These are phyloP conservation scores for Penaeus japonicus DNA, from an alignment of 1,140 invertebrate genomes.

Conservation along the genomic window DNA sequence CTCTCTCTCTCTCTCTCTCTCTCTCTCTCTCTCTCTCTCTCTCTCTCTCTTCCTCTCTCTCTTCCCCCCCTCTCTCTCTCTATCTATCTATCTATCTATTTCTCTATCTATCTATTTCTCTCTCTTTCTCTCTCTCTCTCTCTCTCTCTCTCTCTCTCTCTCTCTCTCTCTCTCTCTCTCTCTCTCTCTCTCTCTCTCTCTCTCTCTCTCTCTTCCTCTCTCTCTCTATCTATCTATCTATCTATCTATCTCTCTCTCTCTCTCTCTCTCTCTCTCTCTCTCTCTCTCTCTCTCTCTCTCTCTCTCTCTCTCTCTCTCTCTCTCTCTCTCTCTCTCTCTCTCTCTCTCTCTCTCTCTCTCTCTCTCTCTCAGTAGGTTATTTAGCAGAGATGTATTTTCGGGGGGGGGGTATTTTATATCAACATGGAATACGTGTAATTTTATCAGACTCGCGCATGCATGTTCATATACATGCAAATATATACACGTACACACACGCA, in stretches of 20 bases:
- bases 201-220: background rate
- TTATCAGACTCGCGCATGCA: no score
- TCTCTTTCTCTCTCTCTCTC: background rate
- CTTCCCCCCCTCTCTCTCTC: background rate
- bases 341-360: no score
- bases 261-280: background rate
- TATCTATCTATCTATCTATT: background rate
- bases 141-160: background rate
- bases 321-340: background rate
- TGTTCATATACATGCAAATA: no score
- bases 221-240: background rate
- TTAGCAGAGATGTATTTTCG: no score
- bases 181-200: background rate
- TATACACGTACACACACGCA: no score
- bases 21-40: background rate
- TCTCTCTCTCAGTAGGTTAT: no score
- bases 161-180: background rate
- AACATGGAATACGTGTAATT: no score
- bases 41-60: constrained; percentile 7
- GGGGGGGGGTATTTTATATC: no score
- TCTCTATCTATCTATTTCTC: background rate
- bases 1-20: background rate
- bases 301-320: background rate
- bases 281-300: background rate
- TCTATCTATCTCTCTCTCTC: background rate